Evolutionary conservation across 2,113 vertebrate genomes (phyloP).

Genomic region (Ia io): DNA sequence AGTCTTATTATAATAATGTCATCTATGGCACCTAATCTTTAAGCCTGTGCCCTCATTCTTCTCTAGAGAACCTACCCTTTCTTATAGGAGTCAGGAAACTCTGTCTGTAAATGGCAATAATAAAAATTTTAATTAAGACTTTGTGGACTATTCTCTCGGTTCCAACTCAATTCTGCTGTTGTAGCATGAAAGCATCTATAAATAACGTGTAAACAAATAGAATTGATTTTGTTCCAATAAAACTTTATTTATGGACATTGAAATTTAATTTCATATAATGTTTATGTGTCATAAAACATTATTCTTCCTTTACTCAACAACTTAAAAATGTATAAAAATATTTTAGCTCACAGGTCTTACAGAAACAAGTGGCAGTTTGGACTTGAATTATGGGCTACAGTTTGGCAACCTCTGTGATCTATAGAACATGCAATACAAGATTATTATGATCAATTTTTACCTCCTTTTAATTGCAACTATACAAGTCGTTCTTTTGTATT

Average conservation of each 20-base stretch:
- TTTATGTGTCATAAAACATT: background rate
- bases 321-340: background rate
- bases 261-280: background rate
- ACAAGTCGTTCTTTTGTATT: background rate
- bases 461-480: background rate
- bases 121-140: slow-evolving; percentile 13
- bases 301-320: background rate
- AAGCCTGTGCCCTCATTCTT: background rate
- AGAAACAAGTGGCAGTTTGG: background rate
- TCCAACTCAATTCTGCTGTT: background rate
- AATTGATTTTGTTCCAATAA: background rate
- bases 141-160: background rate
- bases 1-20: background rate
- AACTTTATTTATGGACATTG: background rate
- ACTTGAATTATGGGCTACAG: background rate
- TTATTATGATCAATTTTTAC: background rate
- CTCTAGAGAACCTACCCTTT: background rate
- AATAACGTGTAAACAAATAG: background rate
- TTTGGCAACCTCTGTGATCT: background rate
- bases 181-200: background rate
- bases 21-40: background rate
- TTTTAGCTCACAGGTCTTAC: background rate
- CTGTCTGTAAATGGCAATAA: background rate
- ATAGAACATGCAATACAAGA: background rate
- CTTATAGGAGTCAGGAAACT: background rate